Conservation (phyloP, 2,113 vertebrate genomes). For the Lampris megalopsis region DNA sequence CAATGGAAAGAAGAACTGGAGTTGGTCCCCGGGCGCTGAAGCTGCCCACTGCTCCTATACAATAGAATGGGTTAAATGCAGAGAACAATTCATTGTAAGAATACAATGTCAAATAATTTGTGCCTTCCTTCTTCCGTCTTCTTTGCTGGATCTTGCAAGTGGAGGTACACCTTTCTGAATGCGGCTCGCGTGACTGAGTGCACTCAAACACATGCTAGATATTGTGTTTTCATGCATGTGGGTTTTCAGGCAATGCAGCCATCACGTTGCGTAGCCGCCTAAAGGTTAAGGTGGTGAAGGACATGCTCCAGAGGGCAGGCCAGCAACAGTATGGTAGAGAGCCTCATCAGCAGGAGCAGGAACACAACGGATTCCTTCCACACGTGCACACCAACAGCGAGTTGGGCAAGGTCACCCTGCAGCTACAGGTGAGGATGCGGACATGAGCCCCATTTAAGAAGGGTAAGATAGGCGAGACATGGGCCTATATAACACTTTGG, state of each 20-base stretch:
- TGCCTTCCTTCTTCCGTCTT: no score
- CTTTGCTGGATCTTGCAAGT: no score
- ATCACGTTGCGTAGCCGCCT: slow-evolving; percentile 85
- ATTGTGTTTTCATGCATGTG: background rate
- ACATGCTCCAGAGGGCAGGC: slow-evolving; percentile 71
- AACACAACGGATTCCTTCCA: slow-evolving; percentile 75
- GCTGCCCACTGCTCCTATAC: no score
- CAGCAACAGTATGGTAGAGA: slow-evolving; percentile 43
- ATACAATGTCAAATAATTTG: no score
- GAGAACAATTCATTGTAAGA: no score
- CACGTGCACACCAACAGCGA: slow-evolving; percentile 75
- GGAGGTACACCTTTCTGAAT: no score
- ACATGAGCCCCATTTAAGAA: background rate
- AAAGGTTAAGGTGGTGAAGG: slow-evolving; percentile 87
- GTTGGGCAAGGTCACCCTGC: slow-evolving; percentile 80
- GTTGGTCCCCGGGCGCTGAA: no score
- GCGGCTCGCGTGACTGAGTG: no score
- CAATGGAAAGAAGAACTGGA: no score
- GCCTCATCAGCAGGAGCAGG: slow-evolving; percentile 1
- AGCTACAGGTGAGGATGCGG: slow-evolving; percentile 79
- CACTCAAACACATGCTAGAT: background rate
- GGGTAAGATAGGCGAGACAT: background rate
- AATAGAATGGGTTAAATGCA: no score
- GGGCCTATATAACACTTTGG: no score
- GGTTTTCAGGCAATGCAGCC: slow-evolving; percentile 81